Percentiles rank a stretch among this genome's conserved stretches.
Conservation (phyloP, 2,797 vertebrate genomes). For the Melanotaenia pygmaea region DNA sequence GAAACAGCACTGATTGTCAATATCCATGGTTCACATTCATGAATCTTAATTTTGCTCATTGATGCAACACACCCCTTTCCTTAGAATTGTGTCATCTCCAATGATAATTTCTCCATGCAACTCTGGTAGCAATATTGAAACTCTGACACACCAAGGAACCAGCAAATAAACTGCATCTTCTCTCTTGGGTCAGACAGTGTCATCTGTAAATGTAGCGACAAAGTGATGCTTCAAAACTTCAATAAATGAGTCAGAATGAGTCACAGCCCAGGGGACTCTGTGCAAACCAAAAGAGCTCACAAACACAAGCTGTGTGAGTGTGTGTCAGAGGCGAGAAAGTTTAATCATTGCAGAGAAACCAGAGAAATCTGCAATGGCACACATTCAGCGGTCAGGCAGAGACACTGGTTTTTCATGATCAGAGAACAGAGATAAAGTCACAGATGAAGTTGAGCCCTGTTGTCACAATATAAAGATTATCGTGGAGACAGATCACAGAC, state of each 20-base stretch:
- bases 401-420: conserved; percentile 43
- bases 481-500: background rate
- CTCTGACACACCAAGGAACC: background rate
- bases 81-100: background rate
- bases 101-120: background rate
- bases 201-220: conserved; percentile 10
- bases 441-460: background rate
- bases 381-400: conserved; percentile 56
- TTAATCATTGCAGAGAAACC: conserved; percentile 61
- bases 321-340: conserved; percentile 41
- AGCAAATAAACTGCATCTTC: background rate
- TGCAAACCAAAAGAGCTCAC: conserved; percentile 46
- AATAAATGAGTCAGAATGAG: conserved; percentile 20
- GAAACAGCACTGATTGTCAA: background rate
- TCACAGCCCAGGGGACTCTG: conserved; percentile 10
- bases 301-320: conserved; percentile 32
- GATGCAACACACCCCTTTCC: background rate
- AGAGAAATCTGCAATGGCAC: conserved; percentile 41
- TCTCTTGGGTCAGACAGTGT: background rate
- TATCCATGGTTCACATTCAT: background rate
- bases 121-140: background rate
- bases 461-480: background rate
- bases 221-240: conserved; percentile 27
- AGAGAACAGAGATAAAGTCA: conserved; percentile 8
- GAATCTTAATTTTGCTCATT: background rate